Evolutionary conservation across 2,113 vertebrate species (phyloP), one percentile per base, ranked within the genome.

Genomic region (Grallaria varia): DNA sequence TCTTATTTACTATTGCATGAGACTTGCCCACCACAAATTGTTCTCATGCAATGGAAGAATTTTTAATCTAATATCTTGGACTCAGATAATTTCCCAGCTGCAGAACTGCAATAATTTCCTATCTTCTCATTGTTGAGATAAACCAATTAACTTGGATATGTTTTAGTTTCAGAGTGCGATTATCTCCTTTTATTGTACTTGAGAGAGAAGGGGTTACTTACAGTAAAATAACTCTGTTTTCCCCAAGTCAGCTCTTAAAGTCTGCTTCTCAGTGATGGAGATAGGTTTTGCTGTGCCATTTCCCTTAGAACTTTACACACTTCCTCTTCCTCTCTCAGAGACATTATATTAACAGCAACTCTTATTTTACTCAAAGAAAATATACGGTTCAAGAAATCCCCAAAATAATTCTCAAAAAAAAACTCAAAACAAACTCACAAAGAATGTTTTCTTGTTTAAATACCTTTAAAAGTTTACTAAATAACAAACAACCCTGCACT

Each of bases 31-130:
- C 83, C 53, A 72, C 40, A 63, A 94, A 82, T 58, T 72, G 62
- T 78, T 89, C 88, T 87, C 80, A 60, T 89, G 83, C 92, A 95
- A 92, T 68, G 60, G 60, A 93, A 96, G 90, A 89, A 95, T 92
- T 93, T 94, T 93, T 96, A 96, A 96, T 95, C 92, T 96, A 97
- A 89, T 96, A 90, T 90, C 76, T 94, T 75, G 40, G 80, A 92
- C 88, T 90, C 49, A 0, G 76, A 92, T 92, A 92, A 92, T 95
- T 92, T 95, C 53, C 92, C 88, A 93, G 90, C 90, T 96, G 92
- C 90, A 97, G 92, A 96, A 84, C 79, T 93, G 68, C 40, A 93
- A 69, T 87, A 93, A 90, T 94, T 96, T 92, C 78, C 53, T 90
- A 89, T 93, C 88, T 94, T 82, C 86, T 77, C 53, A 50, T 94